A percentile compares a stretch with the other conserved stretches of the same genome.
These are phyloP conservation scores for Synanthedon andrenaeformis DNA, from an alignment of 2,888 invertebrate genomes.

Conservation along the genomic window DNA sequence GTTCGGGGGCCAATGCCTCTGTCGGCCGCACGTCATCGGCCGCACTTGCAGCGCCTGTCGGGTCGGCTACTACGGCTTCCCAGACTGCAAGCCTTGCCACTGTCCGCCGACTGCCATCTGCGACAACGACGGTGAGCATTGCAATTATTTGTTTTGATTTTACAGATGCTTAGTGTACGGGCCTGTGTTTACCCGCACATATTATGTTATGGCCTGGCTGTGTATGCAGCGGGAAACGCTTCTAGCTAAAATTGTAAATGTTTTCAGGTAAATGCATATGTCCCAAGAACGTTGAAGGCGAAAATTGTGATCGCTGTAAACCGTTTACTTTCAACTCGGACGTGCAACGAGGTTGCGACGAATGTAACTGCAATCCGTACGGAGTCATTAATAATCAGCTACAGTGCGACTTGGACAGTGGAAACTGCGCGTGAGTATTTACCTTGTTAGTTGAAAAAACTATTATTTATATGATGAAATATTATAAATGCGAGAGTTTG, in stretches of 20 bases:
- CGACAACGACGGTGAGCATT: slow-evolving; percentile 70
- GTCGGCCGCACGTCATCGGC: slow-evolving; percentile 93
- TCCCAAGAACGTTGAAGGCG: slow-evolving; percentile 90
- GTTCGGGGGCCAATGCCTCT: slow-evolving; percentile 97
- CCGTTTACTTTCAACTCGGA: slow-evolving; percentile 93
- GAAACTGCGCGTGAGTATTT: slow-evolving; percentile 80
- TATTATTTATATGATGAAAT: not conserved
- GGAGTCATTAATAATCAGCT: slow-evolving; percentile 83
- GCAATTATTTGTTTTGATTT: not conserved
- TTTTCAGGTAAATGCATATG: slow-evolving; percentile 85
- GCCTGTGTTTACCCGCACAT: too few relatives aligned
- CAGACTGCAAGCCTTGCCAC: slow-evolving; percentile 89
- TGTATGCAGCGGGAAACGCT: too few relatives aligned
- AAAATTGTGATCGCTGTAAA: slow-evolving; percentile 89
- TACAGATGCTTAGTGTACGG: not conserved
- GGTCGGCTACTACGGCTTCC: slow-evolving; percentile 96
- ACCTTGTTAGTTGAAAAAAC: not conserved
- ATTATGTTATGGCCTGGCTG: too few relatives aligned
- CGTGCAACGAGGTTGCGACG: slow-evolving; percentile 94
- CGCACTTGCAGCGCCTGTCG: slow-evolving; percentile 85
- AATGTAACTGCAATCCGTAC: slow-evolving; percentile 88
- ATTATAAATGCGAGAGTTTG: too few relatives aligned
- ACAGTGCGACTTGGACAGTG: slow-evolving; percentile 90
- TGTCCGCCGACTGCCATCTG: slow-evolving; percentile 88
- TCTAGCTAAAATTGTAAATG: too few relatives aligned